Evolutionary conservation across 2,888 invertebrate genomes (phyloP).

Genomic region (Uropetala carovei): DNA sequence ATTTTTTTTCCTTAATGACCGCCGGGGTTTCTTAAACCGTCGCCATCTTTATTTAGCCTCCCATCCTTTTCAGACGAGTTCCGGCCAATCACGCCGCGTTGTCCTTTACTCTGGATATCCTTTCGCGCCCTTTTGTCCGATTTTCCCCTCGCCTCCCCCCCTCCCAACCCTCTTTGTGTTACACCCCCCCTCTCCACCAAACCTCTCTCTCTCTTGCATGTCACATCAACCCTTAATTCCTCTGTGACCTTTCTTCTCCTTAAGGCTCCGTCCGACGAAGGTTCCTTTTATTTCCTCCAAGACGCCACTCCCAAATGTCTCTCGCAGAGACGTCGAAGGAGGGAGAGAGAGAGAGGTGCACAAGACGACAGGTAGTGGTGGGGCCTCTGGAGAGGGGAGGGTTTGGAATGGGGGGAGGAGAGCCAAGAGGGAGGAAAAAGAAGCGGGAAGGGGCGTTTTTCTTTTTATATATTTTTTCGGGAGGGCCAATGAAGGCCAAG

Average conservation of each 20-base stretch:
- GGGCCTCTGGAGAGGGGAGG: too few species aligned
- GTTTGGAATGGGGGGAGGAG: too few species aligned
- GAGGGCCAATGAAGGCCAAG: too few species aligned
- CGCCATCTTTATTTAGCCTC: too few species aligned
- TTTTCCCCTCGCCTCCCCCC: slow-evolving; percentile 4
- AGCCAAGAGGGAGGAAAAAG: too few species aligned
- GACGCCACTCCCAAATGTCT: slow-evolving; percentile 7
- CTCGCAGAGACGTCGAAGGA: not conserved
- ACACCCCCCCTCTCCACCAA: not conserved
- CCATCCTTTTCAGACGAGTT: not conserved
- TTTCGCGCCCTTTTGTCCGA: not conserved
- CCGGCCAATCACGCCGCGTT: slow-evolving; percentile 30
- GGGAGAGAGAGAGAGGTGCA: not conserved
- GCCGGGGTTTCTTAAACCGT: too few species aligned
- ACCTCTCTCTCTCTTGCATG: not conserved
- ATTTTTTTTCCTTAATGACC: too few species aligned
- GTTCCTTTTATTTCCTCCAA: slow-evolving; percentile 21
- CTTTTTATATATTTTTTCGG: too few species aligned
- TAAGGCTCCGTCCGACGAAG: too few species aligned
- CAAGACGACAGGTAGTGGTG: too few species aligned
- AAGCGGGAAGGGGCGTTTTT: too few species aligned
- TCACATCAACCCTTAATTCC: slow-evolving; percentile 25
- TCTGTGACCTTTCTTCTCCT: slow-evolving; percentile 4
- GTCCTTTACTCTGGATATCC: slow-evolving; percentile 27
- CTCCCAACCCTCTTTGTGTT: not conserved